phyloP scores from a whole-genome alignment of 2,113 vertebrate genomes.

The Microcebus tavaratra region DNA sequence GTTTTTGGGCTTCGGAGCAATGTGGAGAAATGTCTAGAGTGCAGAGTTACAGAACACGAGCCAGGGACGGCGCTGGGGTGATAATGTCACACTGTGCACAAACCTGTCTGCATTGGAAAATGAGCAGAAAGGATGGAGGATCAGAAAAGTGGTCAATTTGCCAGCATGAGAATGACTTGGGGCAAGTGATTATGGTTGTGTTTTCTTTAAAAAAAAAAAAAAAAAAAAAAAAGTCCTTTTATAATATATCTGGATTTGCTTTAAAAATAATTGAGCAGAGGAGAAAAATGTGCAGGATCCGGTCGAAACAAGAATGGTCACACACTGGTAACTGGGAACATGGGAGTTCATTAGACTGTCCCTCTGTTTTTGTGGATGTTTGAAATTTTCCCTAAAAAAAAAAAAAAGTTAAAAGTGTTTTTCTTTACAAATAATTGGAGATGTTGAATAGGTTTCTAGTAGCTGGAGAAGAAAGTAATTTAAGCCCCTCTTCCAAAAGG shows the following conservation, averaged over 20 bases:
- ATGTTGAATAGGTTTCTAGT: neutral
- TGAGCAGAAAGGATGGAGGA: neutral
- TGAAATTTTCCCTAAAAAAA: neutral
- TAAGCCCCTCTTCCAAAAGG: neutral
- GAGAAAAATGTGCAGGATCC: neutral
- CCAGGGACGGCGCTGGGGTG: neutral
- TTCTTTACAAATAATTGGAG: neutral
- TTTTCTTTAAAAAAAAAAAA: neutral
- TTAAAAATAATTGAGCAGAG: neutral
- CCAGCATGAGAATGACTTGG: neutral
- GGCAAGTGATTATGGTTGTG: neutral
- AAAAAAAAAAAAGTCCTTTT: neutral
- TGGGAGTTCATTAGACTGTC: neutral
- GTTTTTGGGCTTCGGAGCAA: constrained; percentile 6
- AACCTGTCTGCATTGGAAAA: neutral
- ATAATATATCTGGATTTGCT: neutral
- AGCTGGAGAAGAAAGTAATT: neutral
- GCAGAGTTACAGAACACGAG: neutral
- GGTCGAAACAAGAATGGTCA: neutral
- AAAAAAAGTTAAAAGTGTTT: neutral
- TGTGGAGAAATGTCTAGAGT: neutral
- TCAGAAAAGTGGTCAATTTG: neutral
- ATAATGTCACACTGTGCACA: too few species aligned
- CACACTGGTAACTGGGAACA: neutral
- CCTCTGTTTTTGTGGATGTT: neutral